Evolutionary conservation across 2,888 invertebrate genomes (phyloP), one percentile per base, ranked within the genome.

Genomic region (Argyresthia goedartella): DNA sequence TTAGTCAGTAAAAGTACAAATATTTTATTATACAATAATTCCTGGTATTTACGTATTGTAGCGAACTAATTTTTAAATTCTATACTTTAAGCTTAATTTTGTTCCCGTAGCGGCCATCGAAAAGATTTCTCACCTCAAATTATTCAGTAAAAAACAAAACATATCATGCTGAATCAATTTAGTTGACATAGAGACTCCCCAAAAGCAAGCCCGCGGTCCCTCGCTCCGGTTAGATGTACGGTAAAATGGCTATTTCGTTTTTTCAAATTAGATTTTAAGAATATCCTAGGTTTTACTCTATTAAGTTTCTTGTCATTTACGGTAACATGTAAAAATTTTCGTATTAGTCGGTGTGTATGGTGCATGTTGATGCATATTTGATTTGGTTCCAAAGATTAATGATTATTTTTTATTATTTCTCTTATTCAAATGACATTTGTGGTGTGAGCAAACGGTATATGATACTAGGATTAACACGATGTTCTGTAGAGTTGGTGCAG

Each of bases 1-100:
- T 91, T 92, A 92, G 92, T 92, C 92, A 91, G 91, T 91, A 91
- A 89, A 91, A 92, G 92, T 92, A 92, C 92, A 92, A 92, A 92
- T 91, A 91, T 91, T 91, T 90, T 84, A 89, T 88, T 88, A 89
- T 87, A 87, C 82, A 84, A n/a, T n/a, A n/a, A 86, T 76, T 82
- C 86, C 85, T 84, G 86, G 85, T 87, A 87, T 87, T 86, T 87
- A 86, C 84, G 81, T 87, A 86, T 86, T 81, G 81, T 85, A 85
- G 82, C 77, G 72, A 77, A 81, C 77, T 81, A 81, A 80, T 81
- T 81, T 82, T 79, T 79, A 74, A 51, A 77, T 81, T 81, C 74
- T 82, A 73, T 82, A 81, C 75, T 84, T 67, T 86, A 86, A 86
- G 86, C 81, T 85, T 86, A 86, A 82, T 84, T 79, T 73, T 78